Base-by-base conservation (phyloP, 1,140 invertebrate genomes). In the Armadillidium nasatum region DNA sequence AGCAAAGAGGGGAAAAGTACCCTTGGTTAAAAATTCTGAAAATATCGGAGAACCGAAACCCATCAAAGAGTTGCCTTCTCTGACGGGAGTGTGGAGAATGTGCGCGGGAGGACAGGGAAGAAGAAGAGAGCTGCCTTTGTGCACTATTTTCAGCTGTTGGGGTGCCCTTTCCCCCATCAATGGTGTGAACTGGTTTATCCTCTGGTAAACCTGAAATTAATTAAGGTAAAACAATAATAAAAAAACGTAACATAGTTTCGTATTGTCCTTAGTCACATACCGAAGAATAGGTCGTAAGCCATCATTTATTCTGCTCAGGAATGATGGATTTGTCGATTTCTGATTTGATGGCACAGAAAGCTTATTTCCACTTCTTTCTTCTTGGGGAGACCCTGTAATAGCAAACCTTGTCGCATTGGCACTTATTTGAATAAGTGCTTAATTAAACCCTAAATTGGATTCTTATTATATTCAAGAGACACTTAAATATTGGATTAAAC, bases 1-100 rank as follows among this genome's bases (percentile, higher is more conserved):
- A 33, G 33, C 33, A 33, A 33, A 33, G n/a, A 33, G 33, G 6
- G 33, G 33, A 6, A 33, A 33, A 33, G 33, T 33, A 33, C 33
- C 33, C 33, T 33, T 33, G 33, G 33, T 33, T 33, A 33, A 33
- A 33, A 33, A 33, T 33, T 33, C 33, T 33, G 33, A 33, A 33
- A 33, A 33, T 33, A 6, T 33, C 50, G 50, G 50, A 19, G 11
- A 60, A 15, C 1, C 19, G 50, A 15, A 60, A 60, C 1, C 50
- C 50, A 60, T 60, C 50, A 60, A 60, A 60, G 50, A 60, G 11
- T 60, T 60, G 50, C 50, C 50, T 60, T 60, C 50, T 60, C 50
- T 60, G 50, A 60, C 50, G 50, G 50, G 50, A 60, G 50, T 60
- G 50, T 60, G 50, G 50, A 19, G 33, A 33, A 33, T 19, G 50